Evolutionary conservation across 1,140 invertebrate species (phyloP), one percentile per base, ranked within the genome.

Genomic region (Parapsyche elsis): DNA sequence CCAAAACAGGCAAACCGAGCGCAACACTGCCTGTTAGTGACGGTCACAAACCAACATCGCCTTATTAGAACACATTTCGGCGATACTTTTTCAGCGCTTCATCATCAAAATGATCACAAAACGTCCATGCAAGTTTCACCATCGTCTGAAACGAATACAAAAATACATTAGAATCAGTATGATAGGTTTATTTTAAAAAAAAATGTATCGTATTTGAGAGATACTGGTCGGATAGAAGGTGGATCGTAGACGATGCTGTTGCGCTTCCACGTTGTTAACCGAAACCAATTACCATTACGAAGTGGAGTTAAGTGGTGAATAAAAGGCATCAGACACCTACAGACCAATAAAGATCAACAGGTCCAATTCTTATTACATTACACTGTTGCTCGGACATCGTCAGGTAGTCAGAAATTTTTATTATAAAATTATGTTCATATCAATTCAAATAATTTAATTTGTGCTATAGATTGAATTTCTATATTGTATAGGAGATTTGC

Each of bases 1-100:
- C 87, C 88, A 89, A 89, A 89, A 89, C 88, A 88, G 86, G 88
- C 88, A 89, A 88, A 86, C 85, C 83, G 67, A 64, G 12, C 71
- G 21, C 26, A 84, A 79, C 81, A 89, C 88, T 90, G 88, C 88
- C 88, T 88, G 88, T 89, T 89, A 89, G 88, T 89, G 88, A 88
- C 88, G 88, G 88, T 89, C 88, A 89, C 88, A 89, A 89, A 89
- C 88, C 88, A 89, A 89, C 88, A 87, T 89, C 88, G 88, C 88
- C 85, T 88, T 88, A 89, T 87, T 71, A 38, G 30, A 38, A 38
- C 7, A 38, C n/a, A n/a, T n/a, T n/a, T n/a, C n/a, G n/a, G n/a
- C n/a, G n/a, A n/a, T n/a, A n/a, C n/a, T 38, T 7, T 38, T 38
- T 38, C 30, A 38, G 30, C 30, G 7, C 7, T n/a, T n/a, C n/a